These are phyloP conservation scores for Micropoecilia bifurca DNA, from an alignment of 2,797 vertebrate genomes.

Conservation along the genomic window DNA sequence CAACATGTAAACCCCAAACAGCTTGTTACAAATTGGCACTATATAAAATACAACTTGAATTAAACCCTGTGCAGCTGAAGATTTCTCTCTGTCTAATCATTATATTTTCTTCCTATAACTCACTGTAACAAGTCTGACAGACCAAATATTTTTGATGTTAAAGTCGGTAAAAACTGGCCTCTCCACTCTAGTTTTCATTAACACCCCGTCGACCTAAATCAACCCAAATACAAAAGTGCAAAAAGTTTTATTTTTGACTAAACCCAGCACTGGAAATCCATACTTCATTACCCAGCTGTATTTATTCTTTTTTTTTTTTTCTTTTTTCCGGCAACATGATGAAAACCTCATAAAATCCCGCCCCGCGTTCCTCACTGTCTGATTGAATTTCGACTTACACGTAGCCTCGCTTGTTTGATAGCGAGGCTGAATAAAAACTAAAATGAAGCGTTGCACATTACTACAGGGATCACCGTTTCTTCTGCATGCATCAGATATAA, in stretches of 20 bases:
- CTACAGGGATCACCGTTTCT: slow-evolving; percentile 38
- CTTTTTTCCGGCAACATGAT: slow-evolving; percentile 9
- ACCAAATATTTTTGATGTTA: background rate
- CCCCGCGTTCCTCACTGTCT: slow-evolving; percentile 11
- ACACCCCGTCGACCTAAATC: background rate
- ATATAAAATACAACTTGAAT: too few species aligned
- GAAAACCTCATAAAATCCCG: slow-evolving; percentile 12
- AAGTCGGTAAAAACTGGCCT: background rate
- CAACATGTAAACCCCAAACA: too few species aligned
- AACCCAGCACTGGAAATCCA: background rate
- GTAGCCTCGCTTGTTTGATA: slow-evolving; percentile 24
- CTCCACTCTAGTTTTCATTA: background rate
- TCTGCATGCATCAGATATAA: slow-evolving; percentile 44
- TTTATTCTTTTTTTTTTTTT: background rate
- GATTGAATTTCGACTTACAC: slow-evolving; percentile 15
- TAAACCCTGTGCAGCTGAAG: background rate
- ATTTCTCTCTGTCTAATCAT: background rate
- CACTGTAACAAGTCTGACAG: background rate
- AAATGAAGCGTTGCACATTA: slow-evolving; percentile 15
- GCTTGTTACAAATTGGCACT: too few species aligned
- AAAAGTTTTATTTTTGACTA: background rate
- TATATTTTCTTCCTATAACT: background rate
- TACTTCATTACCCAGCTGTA: background rate
- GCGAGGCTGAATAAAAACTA: slow-evolving; percentile 11
- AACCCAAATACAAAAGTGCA: background rate